Evolutionary conservation across 2,888 invertebrate species (phyloP), one percentile per base, ranked within the genome.

Genomic region (Chirona hameri): DNA sequence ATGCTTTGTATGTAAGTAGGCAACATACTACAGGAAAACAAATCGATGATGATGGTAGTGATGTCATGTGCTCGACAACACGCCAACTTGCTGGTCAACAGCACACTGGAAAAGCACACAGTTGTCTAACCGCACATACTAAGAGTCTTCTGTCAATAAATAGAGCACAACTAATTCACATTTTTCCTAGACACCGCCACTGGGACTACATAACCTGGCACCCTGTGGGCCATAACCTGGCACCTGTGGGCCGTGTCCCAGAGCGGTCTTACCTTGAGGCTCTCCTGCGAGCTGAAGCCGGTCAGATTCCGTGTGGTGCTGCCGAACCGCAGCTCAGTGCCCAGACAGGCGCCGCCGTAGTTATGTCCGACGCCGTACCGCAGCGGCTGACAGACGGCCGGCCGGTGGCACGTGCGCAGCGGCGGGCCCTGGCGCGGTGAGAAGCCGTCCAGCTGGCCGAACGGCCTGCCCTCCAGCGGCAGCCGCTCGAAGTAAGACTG

Each of bases 361-460:
- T 1, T 18, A 18, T 52, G 52, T 12, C 52, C 52, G 18, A 18
- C 52, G 52, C 39, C 76, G 46, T 24, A 12, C 46, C 76, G 76
- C 46, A 76, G 76, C 7, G 76, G 76, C 76, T 46, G 76, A 10
- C 76, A 76, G 10, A 24, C 39, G 12, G 76, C 76, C 46, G 76
- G 76, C 76, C 46, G 21, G 24, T 46, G 76, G 24, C 76, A 76
- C 0, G 76, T 76, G 9, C 46, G 39, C 46, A 76, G 46, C 46
- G 76, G 76, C 39, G 46, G 76, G 24, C 76, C 76, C 46, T 76
- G 76, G 27, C 76, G 76, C 46, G 76, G 46, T 7, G 76, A 76
- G 76, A 76, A 76, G 24, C 46, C 76, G 27, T 76, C 76, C 24
- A 24, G 27, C 39, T 15, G 31, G 24, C 76, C 46, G 76, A 46